Evolutionary conservation across 2,888 invertebrate genomes (phyloP).

Genomic region (Calliscelio sp.): DNA sequence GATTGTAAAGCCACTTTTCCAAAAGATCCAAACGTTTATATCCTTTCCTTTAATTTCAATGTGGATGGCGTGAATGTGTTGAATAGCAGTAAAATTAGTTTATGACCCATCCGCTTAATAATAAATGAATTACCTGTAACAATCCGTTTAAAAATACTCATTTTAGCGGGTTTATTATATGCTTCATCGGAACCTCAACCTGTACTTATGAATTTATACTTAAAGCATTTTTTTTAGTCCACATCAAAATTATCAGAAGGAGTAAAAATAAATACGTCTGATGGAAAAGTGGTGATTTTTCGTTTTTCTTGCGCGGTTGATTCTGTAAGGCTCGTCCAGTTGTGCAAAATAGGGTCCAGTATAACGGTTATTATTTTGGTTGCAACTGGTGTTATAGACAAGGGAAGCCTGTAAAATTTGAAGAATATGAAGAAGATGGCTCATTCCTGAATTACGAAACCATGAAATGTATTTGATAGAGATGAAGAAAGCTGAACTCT

Average conservation of each 20-base stretch:
- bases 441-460: neutral
- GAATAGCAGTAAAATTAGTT: constrained; percentile 27
- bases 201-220: constrained; percentile 35
- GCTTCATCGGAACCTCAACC: neutral
- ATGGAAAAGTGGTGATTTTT: constrained; percentile 27
- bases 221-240: constrained; percentile 25
- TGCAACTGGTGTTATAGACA: constrained; percentile 1
- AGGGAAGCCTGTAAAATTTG: neutral
- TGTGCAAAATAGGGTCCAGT: neutral
- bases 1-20: constrained; percentile 25
- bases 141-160: constrained; percentile 15
- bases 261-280: neutral
- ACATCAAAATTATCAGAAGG: neutral
- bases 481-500: neutral
- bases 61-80: constrained; percentile 38
- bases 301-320: constrained; percentile 32
- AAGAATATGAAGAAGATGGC: neutral
- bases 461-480: neutral
- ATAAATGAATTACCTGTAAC: constrained; percentile 35
- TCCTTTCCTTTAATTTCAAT: constrained; percentile 42
- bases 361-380: neutral
- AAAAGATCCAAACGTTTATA: neutral
- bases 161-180: constrained; percentile 25
- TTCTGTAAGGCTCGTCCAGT: constrained; percentile 40
- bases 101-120: constrained; percentile 29